Percentiles rank a stretch among this genome's conserved stretches.
phyloP scores from a whole-genome alignment of 2,797 vertebrate species.

The Taeniopygia guttata region DNA sequence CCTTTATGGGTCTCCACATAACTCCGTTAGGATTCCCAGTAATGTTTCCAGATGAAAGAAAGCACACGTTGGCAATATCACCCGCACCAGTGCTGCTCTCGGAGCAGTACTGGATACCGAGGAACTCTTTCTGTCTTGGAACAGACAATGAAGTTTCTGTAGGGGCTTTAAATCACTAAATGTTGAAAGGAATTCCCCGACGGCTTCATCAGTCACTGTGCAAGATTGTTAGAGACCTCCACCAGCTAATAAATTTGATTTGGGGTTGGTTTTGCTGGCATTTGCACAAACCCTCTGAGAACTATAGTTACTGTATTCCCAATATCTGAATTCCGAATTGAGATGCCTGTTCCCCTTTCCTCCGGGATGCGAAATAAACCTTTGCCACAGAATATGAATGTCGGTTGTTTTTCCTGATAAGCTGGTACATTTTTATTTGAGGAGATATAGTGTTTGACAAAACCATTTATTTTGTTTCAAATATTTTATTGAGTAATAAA shows the following conservation, averaged over 20 bases:
- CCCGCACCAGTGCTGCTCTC: not conserved
- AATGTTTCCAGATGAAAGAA: constrained; percentile 13
- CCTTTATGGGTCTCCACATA: not conserved
- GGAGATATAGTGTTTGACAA: constrained; percentile 65
- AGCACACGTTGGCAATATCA: not conserved
- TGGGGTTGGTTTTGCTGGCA: constrained; percentile 73
- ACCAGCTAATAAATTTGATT: constrained; percentile 79
- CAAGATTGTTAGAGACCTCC: constrained; percentile 74
- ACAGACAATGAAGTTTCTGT: constrained; percentile 68
- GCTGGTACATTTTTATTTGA: constrained; percentile 57
- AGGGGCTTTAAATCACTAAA: constrained; percentile 75
- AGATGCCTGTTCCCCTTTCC: constrained; percentile 41
- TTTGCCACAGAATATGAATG: constrained; percentile 62
- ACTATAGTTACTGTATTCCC: constrained; percentile 73
- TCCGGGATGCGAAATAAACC: constrained; percentile 70
- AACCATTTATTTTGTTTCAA: constrained; percentile 60
- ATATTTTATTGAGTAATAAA: constrained; percentile 70
- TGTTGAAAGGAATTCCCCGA: constrained; percentile 72
- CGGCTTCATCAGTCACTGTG: constrained; percentile 71
- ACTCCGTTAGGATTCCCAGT: not conserved
- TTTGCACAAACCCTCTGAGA: constrained; percentile 77
- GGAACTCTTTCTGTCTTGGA: constrained; percentile 35
- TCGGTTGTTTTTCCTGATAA: constrained; percentile 54
- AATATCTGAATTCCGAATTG: constrained; percentile 72
- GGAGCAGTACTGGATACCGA: not conserved